phyloP scores from a whole-genome alignment of 2,888 invertebrate genomes.

The Malacosoma neustria region DNA sequence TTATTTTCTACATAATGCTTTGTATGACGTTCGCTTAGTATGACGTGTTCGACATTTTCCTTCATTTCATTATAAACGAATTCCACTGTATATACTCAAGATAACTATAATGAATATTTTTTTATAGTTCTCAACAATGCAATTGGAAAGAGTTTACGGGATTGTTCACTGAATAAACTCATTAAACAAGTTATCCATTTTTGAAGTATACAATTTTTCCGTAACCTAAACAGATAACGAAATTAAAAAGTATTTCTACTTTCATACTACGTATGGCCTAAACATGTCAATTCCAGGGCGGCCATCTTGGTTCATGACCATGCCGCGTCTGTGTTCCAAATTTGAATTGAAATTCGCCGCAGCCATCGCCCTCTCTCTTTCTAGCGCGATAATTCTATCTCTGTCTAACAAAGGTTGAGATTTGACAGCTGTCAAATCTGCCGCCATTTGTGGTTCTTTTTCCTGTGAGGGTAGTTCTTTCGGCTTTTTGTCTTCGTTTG shows the following conservation, averaged over 20 bases:
- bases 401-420: slow-evolving; percentile 58
- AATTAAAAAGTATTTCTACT: slow-evolving; percentile 43
- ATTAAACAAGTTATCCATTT: neutral
- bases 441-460: slow-evolving; percentile 49
- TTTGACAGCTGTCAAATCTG: slow-evolving; percentile 67
- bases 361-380: slow-evolving; percentile 63
- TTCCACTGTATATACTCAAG: too few species aligned
- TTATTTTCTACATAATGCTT: too few species aligned
- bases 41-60: too few species aligned
- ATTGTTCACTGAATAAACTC: too few species aligned
- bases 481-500: slow-evolving; percentile 50
- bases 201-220: slow-evolving; percentile 2
- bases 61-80: too few species aligned
- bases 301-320: slow-evolving; percentile 64
- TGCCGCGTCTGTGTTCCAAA: slow-evolving; percentile 64
- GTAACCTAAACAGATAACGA: slow-evolving; percentile 13
- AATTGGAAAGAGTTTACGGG: too few species aligned
- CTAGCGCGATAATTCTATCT: slow-evolving; percentile 63
- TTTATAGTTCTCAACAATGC: too few species aligned
- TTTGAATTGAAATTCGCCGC: slow-evolving; percentile 69
- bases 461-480: slow-evolving; percentile 40
- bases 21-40: too few species aligned
- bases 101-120: too few species aligned
- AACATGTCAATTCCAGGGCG: slow-evolving; percentile 62
- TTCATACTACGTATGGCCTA: slow-evolving; percentile 71